Conservation (phyloP, 2,888 invertebrate species). For the Sepiola atlantica region DNA sequence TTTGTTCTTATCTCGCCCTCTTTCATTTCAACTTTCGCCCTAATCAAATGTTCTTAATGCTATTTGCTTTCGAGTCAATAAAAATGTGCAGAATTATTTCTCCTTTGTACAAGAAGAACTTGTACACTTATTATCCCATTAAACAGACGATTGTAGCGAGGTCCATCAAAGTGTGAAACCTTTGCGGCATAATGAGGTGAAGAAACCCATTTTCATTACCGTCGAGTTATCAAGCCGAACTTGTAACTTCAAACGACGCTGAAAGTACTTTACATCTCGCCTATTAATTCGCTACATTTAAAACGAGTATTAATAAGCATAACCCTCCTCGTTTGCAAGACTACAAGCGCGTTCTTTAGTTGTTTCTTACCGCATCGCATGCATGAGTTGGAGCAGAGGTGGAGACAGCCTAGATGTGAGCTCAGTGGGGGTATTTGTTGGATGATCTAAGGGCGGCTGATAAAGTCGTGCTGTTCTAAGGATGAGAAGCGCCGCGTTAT, state of each 20-base stretch:
- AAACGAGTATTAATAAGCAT: neutral
- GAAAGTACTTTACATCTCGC: neutral
- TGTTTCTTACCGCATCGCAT: too few species aligned
- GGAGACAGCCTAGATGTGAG: too few species aligned
- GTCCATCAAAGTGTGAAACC: neutral
- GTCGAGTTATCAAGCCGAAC: neutral
- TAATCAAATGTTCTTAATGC: neutral
- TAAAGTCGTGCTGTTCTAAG: neutral
- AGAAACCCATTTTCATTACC: neutral
- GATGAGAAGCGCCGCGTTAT: neutral
- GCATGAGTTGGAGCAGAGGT: too few species aligned
- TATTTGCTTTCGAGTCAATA: neutral
- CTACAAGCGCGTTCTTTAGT: neutral
- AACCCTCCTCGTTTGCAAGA: neutral
- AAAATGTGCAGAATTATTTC: neutral
- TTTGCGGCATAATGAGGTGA: neutral
- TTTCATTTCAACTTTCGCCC: neutral
- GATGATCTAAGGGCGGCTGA: neutral
- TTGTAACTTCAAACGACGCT: neutral
- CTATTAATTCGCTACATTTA: neutral
- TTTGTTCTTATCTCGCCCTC: neutral
- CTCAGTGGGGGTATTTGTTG: neutral
- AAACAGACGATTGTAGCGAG: neutral
- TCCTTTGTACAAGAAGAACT: neutral
- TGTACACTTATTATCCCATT: neutral